Evolutionary conservation across 2,888 invertebrate genomes (phyloP).

Genomic region (Masnerella sp.): DNA sequence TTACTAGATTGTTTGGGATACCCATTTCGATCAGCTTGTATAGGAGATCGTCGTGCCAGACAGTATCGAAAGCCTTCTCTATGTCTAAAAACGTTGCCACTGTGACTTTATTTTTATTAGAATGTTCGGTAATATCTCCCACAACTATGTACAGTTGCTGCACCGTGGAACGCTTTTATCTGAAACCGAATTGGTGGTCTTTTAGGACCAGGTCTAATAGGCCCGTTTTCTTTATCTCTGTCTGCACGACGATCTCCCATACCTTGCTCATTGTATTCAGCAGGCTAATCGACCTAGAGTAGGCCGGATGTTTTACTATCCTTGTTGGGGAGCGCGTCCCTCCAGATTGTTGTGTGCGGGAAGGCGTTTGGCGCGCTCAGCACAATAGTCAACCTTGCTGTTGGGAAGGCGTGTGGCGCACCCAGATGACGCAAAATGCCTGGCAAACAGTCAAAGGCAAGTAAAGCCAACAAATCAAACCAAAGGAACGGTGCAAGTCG

Average conservation of each 20-base stretch:
- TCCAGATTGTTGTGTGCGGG: too few species aligned
- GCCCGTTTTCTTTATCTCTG: conserved; percentile 12
- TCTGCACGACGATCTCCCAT: conserved; percentile 14
- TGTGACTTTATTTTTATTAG: not conserved
- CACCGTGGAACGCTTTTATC: conserved; percentile 58
- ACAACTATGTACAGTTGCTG: conserved; percentile 54
- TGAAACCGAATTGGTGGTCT: conserved; percentile 64
- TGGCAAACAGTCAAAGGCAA: too few species aligned
- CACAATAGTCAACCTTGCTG: too few species aligned
- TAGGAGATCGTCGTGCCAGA: not conserved
- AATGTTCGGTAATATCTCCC: not conserved
- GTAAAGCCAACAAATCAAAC: too few species aligned
- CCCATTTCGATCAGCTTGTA: not conserved
- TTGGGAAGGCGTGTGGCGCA: too few species aligned
- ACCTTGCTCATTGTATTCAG: conserved; percentile 12
- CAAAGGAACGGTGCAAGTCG: too few species aligned
- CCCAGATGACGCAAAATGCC: too few species aligned
- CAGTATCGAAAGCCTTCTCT: conserved; percentile 12
- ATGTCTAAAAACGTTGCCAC: not conserved
- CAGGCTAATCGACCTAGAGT: conserved; percentile 24
- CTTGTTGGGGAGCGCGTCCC: conserved; percentile 24
- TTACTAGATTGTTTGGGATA: not conserved
- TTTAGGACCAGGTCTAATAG: conserved; percentile 38
- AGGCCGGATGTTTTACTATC: conserved; percentile 3
- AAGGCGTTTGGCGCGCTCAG: too few species aligned